Evolutionary conservation across 2,113 vertebrate genomes (phyloP).

Genomic region (Corynorhinus townsendii): DNA sequence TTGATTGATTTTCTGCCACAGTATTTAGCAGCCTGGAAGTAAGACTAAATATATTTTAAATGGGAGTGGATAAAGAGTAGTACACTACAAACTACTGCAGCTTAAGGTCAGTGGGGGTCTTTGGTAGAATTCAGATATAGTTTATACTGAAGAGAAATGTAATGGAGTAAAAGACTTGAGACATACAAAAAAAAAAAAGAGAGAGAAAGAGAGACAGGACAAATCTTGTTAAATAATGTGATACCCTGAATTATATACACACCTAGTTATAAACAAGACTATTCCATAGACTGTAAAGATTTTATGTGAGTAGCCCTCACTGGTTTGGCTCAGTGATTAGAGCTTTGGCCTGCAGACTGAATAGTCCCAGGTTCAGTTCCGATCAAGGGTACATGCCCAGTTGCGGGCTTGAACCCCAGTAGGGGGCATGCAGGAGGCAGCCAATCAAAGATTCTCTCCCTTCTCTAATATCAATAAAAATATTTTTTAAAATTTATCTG

Average conservation of each 20-base stretch:
- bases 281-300: neutral
- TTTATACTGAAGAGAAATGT: neutral
- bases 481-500: neutral
- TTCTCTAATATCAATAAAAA: no score
- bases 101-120: neutral
- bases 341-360: no score
- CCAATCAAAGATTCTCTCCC: no score
- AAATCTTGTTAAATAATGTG: neutral
- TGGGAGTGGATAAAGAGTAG: neutral
- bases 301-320: neutral
- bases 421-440: no score
- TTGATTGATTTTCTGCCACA: neutral
- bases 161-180: neutral
- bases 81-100: neutral
- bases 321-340: no score
- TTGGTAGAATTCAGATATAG: neutral
- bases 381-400: no score
- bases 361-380: no score
- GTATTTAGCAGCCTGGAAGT: neutral
- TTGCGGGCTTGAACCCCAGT: no score
- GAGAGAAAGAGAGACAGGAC: neutral
- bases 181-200: neutral
- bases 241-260: neutral
- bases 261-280: neutral
- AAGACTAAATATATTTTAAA: neutral